Evolutionary conservation across 2,888 invertebrate genomes (phyloP), one percentile per base, ranked within the genome.

Genomic region (Teleogryllus oceanicus): DNA sequence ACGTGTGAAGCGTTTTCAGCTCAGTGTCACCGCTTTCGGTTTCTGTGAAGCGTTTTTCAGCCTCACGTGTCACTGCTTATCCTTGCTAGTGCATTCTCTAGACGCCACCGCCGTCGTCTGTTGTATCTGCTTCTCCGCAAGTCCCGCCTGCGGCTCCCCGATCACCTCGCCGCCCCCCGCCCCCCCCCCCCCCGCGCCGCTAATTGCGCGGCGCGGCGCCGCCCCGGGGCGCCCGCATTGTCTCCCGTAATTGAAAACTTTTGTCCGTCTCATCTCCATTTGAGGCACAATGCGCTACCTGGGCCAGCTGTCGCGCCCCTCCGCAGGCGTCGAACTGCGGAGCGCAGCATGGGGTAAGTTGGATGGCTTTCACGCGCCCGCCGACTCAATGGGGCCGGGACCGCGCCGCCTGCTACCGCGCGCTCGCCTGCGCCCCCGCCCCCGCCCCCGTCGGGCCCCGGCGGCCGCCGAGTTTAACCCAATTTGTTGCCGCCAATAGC

Each of bases 161-260:
- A 37, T 37, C 37, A 5, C 37, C n/a, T 11, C 62, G 13, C 62
- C 62, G 16, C n/a, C 62, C 62, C 62, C n/a, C 4, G 12, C 62
- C 5, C 62, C 62, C n/a, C n/a, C 3, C 0, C 16, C 62, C 62
- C 13, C 62, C 16, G 4, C 10, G 16, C 62, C 12, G 13, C 62
- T 62, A 62, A 62, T 62, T 62, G 62, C 62, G 62, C n/a, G 62
- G 62, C 62, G n/a, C 62, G n/a, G 13, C 62, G 76, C 79, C 50
- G 74, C 78, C 37, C 37, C 37, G 37, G 37, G 74, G 78, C 24
- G 24, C 49, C 51, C 49, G 77, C 77, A 79, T 82, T 82, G 81
- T 82, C 81, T 82, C 79, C 75, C 74, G 76, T 82, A 82, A 82
- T 82, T 82, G 81, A 82, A 82, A 82, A 82, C 81, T 80, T 80